Conservation (phyloP, 2,113 vertebrate species). For the Rhea americana region DNA sequence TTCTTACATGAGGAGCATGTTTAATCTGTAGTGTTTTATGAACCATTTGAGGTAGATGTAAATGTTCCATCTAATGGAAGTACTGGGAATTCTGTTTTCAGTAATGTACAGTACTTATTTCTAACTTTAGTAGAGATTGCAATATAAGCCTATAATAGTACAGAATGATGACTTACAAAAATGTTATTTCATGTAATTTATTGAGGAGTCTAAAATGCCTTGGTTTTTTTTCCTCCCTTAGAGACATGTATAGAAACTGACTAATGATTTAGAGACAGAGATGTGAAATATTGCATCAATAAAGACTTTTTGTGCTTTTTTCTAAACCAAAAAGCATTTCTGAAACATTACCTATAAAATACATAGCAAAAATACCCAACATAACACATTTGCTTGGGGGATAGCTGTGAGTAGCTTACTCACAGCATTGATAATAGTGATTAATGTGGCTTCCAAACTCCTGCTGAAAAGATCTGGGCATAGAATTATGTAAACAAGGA, state of each 20-base stretch:
- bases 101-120: neutral
- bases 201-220: neutral
- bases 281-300: conserved; percentile 23
- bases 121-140: neutral
- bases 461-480: neutral
- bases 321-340: neutral
- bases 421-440: neutral
- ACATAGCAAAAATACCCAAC: neutral
- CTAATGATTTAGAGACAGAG: neutral
- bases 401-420: neutral
- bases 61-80: neutral
- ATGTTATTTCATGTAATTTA: neutral
- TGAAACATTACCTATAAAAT: neutral
- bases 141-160: neutral
- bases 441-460: neutral
- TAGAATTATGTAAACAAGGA: neutral
- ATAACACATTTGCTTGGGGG: neutral
- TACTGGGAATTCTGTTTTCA: neutral
- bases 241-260: neutral
- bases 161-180: neutral
- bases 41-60: neutral
- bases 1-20: neutral
- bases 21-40: neutral
- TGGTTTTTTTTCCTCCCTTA: neutral
- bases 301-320: neutral